phyloP scores from a whole-genome alignment of 2,888 invertebrate genomes.

The Uropetala carovei region DNA sequence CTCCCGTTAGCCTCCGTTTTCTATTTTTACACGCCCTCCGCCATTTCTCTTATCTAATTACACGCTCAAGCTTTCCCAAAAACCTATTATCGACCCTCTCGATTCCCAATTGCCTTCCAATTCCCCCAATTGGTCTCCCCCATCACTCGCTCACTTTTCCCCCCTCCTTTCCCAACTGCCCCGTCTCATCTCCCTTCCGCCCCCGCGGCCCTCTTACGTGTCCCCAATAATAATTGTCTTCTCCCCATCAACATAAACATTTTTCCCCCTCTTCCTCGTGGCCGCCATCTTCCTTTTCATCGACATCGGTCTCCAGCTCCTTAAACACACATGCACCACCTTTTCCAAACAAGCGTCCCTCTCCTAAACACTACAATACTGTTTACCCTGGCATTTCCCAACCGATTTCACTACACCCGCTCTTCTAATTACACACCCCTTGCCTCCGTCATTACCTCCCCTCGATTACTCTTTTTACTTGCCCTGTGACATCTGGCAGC shows the following conservation, averaged over 20 bases:
- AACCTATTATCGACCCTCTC: slow-evolving; percentile 22
- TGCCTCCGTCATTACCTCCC: no score
- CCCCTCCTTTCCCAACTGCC: background rate
- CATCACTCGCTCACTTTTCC: background rate
- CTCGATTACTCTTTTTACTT: no score
- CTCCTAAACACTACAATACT: slow-evolving; percentile 8
- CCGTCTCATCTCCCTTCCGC: background rate
- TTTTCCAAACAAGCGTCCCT: background rate
- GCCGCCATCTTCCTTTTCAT: background rate
- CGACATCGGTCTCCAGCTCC: background rate
- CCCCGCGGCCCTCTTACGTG: slow-evolving; percentile 5
- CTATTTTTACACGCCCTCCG: background rate
- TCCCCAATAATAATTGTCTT: background rate
- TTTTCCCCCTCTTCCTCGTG: background rate
- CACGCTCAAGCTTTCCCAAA: background rate
- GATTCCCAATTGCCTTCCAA: slow-evolving; percentile 13
- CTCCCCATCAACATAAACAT: background rate
- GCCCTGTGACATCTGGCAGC: no score
- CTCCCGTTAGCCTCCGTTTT: background rate
- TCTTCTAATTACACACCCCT: no score
- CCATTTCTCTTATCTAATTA: slow-evolving; percentile 11
- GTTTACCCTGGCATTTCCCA: background rate
- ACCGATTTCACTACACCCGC: no score
- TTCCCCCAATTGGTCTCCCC: background rate
- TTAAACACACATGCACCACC: slow-evolving; percentile 29